Base-by-base conservation (phyloP, 2,113 vertebrate species). In the Narcine bancroftii region DNA sequence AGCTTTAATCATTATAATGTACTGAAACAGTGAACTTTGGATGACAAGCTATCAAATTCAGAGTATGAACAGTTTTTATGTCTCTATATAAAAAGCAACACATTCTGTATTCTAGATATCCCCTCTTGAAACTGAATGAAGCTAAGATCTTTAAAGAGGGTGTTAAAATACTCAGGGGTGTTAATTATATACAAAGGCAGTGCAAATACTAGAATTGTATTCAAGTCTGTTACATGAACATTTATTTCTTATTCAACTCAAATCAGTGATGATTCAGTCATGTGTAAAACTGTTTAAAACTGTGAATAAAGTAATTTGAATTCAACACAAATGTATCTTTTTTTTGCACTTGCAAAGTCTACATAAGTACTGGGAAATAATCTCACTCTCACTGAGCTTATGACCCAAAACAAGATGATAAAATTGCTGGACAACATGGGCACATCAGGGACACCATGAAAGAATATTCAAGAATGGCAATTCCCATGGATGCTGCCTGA, bases 251-350 rank as follows among this genome's bases (percentile, higher is more conserved):
- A 42, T 65, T 42, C 60, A 45, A 89, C 24, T 45, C 0, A 29
- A 17, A 69, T 47, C 11, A 42, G 9, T 56, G n/a, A 39, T 65
- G 36, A 89, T 36, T 89, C 36, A 9, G 26, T 66, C n/a, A n/a
- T 89, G 79, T 36, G 15, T n/a, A 36, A 21, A 36, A 9, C 13
- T 33, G 24, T 11, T 29, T 13, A 5, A 26, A 91, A 0, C 71
- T 29, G 47, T 66, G 47, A 91, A 91, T 91, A 91, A 91, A 91
- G 42, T 91, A 47, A 69, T 69, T 47, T 69, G 65, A 69, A 69
- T 45, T 36, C 11, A 63, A 53, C 6, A 69, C 60, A 47, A 24
- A 91, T 47, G 3, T 69, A 69, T 17, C 1, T 69, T 91, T 69
- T 29, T 69, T 26, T 71, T 91, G 65, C 47, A 21, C 36, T 47